Conservation (phyloP, 2,113 vertebrate species). For the Burhinus oedicnemus region DNA sequence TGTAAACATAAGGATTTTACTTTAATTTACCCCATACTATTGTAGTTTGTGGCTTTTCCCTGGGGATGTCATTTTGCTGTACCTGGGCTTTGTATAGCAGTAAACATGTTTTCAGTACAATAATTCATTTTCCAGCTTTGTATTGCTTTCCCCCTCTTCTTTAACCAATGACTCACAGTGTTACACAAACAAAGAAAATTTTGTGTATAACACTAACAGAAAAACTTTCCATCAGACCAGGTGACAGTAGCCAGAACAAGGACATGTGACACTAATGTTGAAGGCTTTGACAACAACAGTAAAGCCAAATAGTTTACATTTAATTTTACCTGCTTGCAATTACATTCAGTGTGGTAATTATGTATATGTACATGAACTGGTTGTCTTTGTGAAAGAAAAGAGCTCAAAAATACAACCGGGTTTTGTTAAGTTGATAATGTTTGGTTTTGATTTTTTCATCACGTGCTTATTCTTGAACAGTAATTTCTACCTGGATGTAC, state of each 20-base stretch:
- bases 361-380: fast-evolving
- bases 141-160: background rate
- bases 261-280: background rate
- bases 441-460: background rate
- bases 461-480: background rate
- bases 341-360: background rate
- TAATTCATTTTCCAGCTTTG: background rate
- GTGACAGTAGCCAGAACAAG: background rate
- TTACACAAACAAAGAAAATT: background rate
- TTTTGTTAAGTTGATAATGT: background rate
- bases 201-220: background rate
- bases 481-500: background rate
- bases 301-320: background rate
- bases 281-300: background rate
- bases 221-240: background rate
- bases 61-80: background rate
- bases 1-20: background rate
- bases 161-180: background rate
- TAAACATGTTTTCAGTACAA: background rate
- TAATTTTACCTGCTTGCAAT: background rate
- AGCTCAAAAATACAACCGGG: background rate
- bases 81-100: background rate
- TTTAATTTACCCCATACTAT: background rate
- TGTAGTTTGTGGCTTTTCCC: background rate
- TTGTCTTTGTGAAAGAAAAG: background rate